Evolutionary conservation across 2,797 vertebrate species (phyloP).

Genomic region (Discoglossus pictus): DNA sequence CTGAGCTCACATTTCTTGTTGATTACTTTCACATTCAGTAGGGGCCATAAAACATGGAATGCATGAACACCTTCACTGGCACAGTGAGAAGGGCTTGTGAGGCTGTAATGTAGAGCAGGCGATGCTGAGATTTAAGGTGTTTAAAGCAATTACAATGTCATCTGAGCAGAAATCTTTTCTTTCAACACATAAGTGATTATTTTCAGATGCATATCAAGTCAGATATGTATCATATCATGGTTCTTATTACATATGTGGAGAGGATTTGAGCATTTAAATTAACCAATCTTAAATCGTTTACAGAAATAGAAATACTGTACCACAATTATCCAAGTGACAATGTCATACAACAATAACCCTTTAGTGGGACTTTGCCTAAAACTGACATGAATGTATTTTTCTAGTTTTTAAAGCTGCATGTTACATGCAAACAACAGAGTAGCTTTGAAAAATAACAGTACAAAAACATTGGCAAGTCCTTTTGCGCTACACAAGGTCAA

Average conservation of each 20-base stretch:
- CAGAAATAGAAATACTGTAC: too few species aligned
- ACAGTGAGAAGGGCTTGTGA: neutral
- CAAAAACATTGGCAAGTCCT: too few species aligned
- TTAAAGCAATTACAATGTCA: conserved; percentile 13
- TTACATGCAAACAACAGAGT: too few species aligned
- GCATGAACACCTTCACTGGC: neutral
- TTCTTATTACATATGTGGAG: conserved; percentile 9
- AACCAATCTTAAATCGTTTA: neutral
- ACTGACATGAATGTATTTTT: too few species aligned
- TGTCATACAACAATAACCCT: too few species aligned
- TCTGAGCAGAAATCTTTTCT: conserved; percentile 8
- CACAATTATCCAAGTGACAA: too few species aligned
- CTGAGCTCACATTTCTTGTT: too few species aligned
- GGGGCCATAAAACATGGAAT: neutral
- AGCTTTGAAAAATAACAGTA: too few species aligned
- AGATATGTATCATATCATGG: neutral
- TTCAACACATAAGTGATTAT: conserved; percentile 3
- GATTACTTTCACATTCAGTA: too few species aligned
- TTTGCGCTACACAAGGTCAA: too few species aligned
- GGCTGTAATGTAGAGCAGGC: neutral
- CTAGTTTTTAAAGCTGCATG: too few species aligned
- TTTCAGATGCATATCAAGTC: conserved; percentile 7
- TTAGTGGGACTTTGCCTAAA: too few species aligned
- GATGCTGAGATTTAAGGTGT: neutral
- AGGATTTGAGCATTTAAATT: conserved; percentile 7